Percentiles rank a stretch among this genome's conserved stretches.
These are phyloP conservation scores for Excalfactoria chinensis DNA, from an alignment of 2,113 vertebrate genomes.

Conservation along the genomic window DNA sequence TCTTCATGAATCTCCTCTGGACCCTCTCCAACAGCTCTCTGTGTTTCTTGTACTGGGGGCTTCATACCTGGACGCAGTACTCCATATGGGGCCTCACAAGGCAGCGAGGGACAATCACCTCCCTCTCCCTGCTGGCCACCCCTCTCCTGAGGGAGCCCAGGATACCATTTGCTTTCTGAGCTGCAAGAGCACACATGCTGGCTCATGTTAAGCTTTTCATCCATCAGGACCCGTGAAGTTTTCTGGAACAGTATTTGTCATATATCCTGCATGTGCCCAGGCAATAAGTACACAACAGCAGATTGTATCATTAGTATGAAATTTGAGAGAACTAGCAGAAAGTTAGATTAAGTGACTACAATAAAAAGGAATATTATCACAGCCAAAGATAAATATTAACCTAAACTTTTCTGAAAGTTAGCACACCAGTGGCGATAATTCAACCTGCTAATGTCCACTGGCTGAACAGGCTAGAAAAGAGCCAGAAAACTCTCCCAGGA, in stretches of 20 bases:
- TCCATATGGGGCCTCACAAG: too few species aligned
- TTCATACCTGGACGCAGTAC: too few species aligned
- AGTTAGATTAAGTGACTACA: not conserved
- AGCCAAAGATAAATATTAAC: not conserved
- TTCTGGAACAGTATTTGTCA: not conserved
- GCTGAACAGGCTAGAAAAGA: not conserved
- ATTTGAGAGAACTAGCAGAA: conserved; percentile 7
- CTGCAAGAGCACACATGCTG: too few species aligned
- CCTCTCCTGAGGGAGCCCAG: too few species aligned
- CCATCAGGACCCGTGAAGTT: not conserved
- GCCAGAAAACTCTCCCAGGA: conserved; percentile 29
- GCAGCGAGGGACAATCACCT: too few species aligned
- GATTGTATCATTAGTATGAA: conserved; percentile 14
- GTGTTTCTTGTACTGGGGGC: too few species aligned
- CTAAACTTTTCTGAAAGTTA: conserved; percentile 29
- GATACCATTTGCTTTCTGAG: too few species aligned
- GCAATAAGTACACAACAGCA: not conserved
- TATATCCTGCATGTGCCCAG: not conserved
- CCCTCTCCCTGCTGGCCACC: too few species aligned
- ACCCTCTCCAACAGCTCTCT: too few species aligned
- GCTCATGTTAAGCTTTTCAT: too few species aligned
- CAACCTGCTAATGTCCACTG: not conserved
- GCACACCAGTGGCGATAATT: not conserved
- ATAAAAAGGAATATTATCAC: conserved; percentile 18
- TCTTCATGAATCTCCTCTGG: too few species aligned